A percentile compares a stretch with the other conserved stretches of the same genome.
Evolutionary conservation across 2,888 invertebrate genomes (phyloP).

Genomic region (Mechanitis messenoides): DNA sequence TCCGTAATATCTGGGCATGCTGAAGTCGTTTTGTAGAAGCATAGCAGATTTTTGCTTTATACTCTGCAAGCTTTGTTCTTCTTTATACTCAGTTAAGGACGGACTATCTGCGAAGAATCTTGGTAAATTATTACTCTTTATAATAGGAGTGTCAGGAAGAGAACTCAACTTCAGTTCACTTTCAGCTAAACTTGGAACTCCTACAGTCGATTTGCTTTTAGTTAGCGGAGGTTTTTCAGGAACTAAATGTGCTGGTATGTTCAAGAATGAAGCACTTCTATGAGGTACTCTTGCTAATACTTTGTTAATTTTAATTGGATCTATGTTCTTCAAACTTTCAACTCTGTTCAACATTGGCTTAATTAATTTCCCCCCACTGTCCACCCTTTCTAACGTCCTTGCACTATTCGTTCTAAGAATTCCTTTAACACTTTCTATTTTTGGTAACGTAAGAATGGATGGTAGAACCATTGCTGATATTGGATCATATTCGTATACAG

Average conservation of each 20-base stretch:
- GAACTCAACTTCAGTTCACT: conserved; percentile 56
- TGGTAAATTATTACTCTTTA: conserved; percentile 66
- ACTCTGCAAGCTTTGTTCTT: conserved; percentile 64
- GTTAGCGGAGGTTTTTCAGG: conserved; percentile 62
- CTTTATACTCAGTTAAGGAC: conserved; percentile 57
- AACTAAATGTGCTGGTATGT: conserved; percentile 61
- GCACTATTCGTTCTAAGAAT: conserved; percentile 64
- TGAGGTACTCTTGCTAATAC: conserved; percentile 65
- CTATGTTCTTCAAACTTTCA: conserved; percentile 65
- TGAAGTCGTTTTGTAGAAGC: conserved; percentile 72
- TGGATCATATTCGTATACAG: conserved; percentile 64
- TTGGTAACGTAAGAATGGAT: conserved; percentile 54
- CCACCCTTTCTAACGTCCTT: conserved; percentile 55
- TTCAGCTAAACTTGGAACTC: conserved; percentile 50
- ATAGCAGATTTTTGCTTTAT: conserved; percentile 73
- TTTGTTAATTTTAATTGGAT: conserved; percentile 62
- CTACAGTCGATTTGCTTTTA: conserved; percentile 67
- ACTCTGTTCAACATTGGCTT: conserved; percentile 57
- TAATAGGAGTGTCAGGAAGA: conserved; percentile 69
- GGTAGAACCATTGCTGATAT: conserved; percentile 53
- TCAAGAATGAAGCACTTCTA: conserved; percentile 69
- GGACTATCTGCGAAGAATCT: conserved; percentile 68
- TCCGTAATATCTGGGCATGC: conserved; percentile 80
- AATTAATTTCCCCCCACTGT: conserved; percentile 47
- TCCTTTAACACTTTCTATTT: conserved; percentile 66